A percentile compares a stretch with the other conserved stretches of the same genome.
Evolutionary conservation across 1,140 invertebrate species (phyloP).

Genomic region (Latrodectus geometricus): DNA sequence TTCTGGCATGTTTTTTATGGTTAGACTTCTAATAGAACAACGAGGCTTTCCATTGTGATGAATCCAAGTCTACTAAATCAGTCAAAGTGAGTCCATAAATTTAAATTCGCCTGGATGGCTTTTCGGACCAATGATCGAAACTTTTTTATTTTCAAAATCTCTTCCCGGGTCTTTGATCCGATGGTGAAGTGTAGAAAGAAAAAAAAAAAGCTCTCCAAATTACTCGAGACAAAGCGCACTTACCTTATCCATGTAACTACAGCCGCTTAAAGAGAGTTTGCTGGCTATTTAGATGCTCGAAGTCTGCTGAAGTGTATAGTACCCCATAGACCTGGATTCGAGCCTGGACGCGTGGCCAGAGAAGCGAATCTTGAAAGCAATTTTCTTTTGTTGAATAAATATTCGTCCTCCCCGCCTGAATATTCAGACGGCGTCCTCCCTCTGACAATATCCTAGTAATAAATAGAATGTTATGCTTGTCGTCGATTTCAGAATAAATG

Average conservation of each 20-base stretch:
- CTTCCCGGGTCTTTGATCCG: neutral
- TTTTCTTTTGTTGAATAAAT: neutral
- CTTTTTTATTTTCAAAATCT: neutral
- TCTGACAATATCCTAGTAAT: neutral
- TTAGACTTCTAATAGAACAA: too few relatives aligned
- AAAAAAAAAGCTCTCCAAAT: neutral
- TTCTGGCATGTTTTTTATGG: too few relatives aligned
- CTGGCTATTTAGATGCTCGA: neutral
- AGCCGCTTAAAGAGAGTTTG: neutral
- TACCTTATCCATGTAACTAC: neutral
- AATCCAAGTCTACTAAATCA: too few relatives aligned
- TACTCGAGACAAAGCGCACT: neutral
- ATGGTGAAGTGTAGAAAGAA: neutral
- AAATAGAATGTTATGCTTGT: neutral
- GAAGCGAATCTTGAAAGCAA: neutral
- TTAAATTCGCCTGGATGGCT: neutral
- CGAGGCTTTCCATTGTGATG: too few relatives aligned
- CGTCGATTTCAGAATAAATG: too few relatives aligned
- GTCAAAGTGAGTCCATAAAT: neutral
- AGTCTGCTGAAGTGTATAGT: neutral
- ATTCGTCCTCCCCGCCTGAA: neutral
- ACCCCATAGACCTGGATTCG: neutral
- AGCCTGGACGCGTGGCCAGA: neutral
- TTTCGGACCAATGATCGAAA: neutral
- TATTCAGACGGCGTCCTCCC: neutral